Evolutionary conservation across 92 coral and sea anemone genomes (phyloP).

Genomic region (Bergia sp.): DNA sequence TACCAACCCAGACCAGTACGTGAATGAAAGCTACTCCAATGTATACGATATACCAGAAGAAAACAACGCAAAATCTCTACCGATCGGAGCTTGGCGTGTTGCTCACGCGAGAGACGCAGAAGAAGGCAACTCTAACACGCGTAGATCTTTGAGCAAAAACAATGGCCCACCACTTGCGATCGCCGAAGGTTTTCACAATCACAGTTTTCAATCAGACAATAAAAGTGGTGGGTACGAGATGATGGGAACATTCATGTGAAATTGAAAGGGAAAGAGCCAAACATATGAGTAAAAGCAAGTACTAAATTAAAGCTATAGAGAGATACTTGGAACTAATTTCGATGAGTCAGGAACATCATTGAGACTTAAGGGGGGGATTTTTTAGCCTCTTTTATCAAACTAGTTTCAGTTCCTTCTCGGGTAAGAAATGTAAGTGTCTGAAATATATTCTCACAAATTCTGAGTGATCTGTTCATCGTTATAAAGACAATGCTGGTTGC

Average conservation of each 20-base stretch:
- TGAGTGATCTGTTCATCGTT: no score
- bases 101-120: not conserved
- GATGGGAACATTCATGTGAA: not conserved
- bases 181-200: not conserved
- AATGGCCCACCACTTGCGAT: not conserved
- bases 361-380: no score
- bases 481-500: no score
- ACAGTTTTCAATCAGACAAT: not conserved
- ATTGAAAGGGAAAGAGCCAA: not conserved
- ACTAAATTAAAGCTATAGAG: no score
- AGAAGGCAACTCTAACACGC: not conserved
- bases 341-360: no score
- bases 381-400: no score
- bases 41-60: conserved; percentile 30
- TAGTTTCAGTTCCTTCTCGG: no score
- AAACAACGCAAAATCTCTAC: not conserved
- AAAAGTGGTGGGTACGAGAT: not conserved
- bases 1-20: not conserved
- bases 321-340: no score
- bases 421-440: no score
- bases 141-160: not conserved
- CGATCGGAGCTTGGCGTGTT: not conserved
- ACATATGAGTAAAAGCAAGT: not conserved
- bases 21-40: not conserved
- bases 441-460: no score